Percentiles rank a stretch among this genome's conserved stretches.
Conservation (phyloP, 2,797 vertebrate species). For the Bucorvus abyssinicus region DNA sequence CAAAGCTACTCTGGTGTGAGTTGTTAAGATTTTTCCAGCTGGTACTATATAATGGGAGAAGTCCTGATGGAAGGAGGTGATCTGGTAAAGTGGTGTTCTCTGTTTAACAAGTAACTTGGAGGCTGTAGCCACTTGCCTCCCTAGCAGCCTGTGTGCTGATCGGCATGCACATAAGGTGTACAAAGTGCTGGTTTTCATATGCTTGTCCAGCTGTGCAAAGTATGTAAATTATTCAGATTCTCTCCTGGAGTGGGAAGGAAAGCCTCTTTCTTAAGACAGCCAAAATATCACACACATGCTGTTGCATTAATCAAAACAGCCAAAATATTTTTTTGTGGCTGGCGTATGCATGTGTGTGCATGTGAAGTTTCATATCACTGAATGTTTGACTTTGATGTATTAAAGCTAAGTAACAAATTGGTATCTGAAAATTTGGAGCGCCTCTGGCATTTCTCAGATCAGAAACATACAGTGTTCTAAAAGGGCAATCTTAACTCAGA, state of each 20-base stretch:
- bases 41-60: not conserved
- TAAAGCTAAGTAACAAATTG: not conserved
- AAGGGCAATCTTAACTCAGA: not conserved
- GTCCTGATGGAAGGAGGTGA: not conserved
- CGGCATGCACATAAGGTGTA: rapidly evolving
- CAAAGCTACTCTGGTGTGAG: not conserved
- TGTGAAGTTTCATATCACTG: not conserved
- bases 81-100: not conserved
- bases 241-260: not conserved
- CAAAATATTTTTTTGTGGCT: not conserved
- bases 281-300: not conserved
- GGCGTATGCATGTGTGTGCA: not conserved
- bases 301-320: not conserved
- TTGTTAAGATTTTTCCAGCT: not conserved
- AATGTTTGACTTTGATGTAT: not conserved
- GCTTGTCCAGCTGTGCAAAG: not conserved
- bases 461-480: not conserved
- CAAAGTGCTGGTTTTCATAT: not conserved
- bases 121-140: not conserved
- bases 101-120: not conserved
- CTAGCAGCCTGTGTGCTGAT: not conserved
- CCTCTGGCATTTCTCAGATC: not conserved
- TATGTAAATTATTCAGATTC: not conserved
- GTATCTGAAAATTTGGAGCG: not conserved
- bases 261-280: not conserved